Evolutionary conservation across 2,113 vertebrate genomes (phyloP).

Genomic region (Hemicordylus capensis): DNA sequence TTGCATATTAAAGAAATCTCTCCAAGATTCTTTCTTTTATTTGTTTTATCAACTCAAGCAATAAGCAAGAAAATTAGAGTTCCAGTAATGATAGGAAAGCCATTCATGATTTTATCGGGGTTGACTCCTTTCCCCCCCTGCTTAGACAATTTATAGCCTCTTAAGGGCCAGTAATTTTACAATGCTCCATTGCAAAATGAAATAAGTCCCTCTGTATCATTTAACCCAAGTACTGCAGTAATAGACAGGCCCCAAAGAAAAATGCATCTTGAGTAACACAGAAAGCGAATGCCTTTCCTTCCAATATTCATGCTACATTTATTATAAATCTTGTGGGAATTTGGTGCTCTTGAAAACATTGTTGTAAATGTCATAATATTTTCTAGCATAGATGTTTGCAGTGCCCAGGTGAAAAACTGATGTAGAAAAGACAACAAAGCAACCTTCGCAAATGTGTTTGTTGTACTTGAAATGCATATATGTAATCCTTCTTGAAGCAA

Average conservation of each 20-base stretch:
- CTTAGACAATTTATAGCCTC: conserved; percentile 68
- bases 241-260: not conserved
- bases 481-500: not conserved
- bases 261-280: conserved; percentile 48
- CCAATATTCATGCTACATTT: conserved; percentile 56
- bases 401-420: conserved; percentile 36
- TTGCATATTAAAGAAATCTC: conserved; percentile 80
- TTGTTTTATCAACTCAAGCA: conserved; percentile 85
- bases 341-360: conserved; percentile 65
- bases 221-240: conserved; percentile 54
- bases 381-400: conserved; percentile 43
- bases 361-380: conserved; percentile 65
- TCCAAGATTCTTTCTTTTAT: conserved; percentile 75
- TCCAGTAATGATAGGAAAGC: conserved; percentile 72
- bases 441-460: conserved; percentile 36
- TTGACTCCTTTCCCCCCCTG: conserved; percentile 24
- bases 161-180: conserved; percentile 65
- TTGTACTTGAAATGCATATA: not conserved
- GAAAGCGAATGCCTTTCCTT: conserved; percentile 49
- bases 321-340: conserved; percentile 49
- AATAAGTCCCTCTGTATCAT: conserved; percentile 61
- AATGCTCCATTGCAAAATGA: conserved; percentile 64
- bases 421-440: conserved; percentile 37
- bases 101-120: conserved; percentile 75
- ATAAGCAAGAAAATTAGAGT: conserved; percentile 82